Conservation (phyloP, 2,113 vertebrate genomes). For the Columbina picui region DNA sequence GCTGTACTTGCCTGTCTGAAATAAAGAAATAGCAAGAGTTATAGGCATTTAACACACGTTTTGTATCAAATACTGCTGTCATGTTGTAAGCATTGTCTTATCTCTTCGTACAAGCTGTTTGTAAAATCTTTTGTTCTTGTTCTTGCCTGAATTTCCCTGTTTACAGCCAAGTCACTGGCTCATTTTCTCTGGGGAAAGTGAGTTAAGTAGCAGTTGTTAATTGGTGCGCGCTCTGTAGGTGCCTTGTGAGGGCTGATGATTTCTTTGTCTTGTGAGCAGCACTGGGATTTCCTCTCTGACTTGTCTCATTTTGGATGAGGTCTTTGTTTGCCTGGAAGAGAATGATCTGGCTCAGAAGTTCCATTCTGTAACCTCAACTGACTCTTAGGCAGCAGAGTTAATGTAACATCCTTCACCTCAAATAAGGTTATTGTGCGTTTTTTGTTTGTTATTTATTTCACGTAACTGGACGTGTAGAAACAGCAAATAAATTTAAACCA, state of each 20-base stretch:
- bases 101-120: neutral
- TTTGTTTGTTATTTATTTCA: neutral
- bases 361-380: neutral
- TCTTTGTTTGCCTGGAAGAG: neutral
- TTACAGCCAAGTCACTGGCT: no score
- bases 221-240: neutral
- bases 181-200: neutral
- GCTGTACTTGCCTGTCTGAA: accelerated
- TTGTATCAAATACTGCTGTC: accelerated
- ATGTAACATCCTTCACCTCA: neutral
- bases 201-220: neutral
- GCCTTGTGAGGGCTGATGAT: neutral
- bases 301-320: neutral
- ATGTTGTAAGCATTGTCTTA: accelerated
- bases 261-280: neutral
- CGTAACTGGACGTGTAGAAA: neutral
- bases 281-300: neutral
- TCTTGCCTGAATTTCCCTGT: neutral
- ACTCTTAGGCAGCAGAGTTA: neutral
- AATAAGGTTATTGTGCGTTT: neutral
- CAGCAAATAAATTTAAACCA: accelerated
- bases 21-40: neutral
- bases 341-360: neutral
- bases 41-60: accelerated
- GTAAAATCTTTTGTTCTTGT: neutral